Evolutionary conservation across 2,797 vertebrate species (phyloP).

Genomic region (Manis crassicaudata): DNA sequence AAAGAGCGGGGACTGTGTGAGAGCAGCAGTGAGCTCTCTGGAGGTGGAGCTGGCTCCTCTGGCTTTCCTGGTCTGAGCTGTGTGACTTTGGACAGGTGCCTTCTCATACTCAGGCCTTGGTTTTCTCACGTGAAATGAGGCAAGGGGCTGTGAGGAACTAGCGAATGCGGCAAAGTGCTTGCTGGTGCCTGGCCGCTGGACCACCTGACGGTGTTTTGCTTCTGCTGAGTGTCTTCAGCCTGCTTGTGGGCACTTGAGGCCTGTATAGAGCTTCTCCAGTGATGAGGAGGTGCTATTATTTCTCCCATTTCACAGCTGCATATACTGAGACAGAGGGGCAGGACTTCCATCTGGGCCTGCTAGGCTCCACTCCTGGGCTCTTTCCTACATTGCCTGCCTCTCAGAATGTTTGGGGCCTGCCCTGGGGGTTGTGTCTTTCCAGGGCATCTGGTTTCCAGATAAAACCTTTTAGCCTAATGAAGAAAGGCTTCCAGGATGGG

Average conservation of each 20-base stretch:
- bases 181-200: not conserved
- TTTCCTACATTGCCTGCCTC: not conserved
- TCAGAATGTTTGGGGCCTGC: not conserved
- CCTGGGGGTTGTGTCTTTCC: not conserved
- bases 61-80: not conserved
- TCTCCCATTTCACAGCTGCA: not conserved
- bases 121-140: not conserved
- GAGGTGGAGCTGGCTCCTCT: not conserved
- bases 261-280: accelerated
- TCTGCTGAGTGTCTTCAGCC: not conserved
- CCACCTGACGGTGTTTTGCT: accelerated
- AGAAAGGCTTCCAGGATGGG: not conserved
- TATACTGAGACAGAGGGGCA: not conserved
- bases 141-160: not conserved
- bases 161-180: too few relatives aligned
- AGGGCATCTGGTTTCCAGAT: not conserved
- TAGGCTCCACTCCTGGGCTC: not conserved
- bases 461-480: not conserved
- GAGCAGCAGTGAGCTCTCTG: not conserved
- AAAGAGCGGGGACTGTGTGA: accelerated
- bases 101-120: not conserved
- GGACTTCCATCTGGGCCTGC: not conserved
- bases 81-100: not conserved
- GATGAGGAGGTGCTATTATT: accelerated
- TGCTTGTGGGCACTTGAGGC: not conserved